Evolutionary conservation across 2,113 vertebrate species (phyloP), one percentile per base, ranked within the genome.

Genomic region (Actinemys pallida): DNA sequence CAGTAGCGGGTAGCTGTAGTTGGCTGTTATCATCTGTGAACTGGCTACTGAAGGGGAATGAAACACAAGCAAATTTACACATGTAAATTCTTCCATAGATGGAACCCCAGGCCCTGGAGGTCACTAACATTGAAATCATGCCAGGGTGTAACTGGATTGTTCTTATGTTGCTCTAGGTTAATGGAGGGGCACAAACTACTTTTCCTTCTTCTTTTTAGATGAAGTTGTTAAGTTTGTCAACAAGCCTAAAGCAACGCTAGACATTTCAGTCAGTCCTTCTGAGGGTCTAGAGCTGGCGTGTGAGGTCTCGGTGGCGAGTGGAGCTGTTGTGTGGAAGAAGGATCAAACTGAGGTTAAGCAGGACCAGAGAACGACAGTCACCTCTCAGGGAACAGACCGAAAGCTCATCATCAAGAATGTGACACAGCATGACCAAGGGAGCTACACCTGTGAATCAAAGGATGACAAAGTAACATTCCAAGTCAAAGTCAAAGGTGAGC

Each of bases 241-340:
- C 79, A 98, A 97, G 31, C 96, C 97, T 88, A 83, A 95, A 78
- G 94, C 82, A 1, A 47, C 91, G 4, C 95, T 95, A 47, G 98
- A 97, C n/a, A 90, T 98, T 4, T 93, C 90, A 25, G 96, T 98
- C 2, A 90, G 95, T 31, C 98, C 98, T 49, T 98, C 98, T 84
- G 99, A 98, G 65, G 98, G 97, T 94, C 98, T 99, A 54, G 98
- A 99, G 97, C 97, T 99, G 92, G 97, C 75, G 94, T 99, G 99
- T 53, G 99, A 99, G 96, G 98, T 99, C 59, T 98, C 98, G n/a
- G 95, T 97, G 14, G 97, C 94, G 0, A 96, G 96, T 0, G 98
- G 98, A 10, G 69, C 81, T 0, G 99, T 99, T 47, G 90, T 98
- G 47, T 99, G 99, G 99, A 99, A 93, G 97, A 99, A 98, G 97